These are phyloP conservation scores for Tyto alba DNA, from an alignment of 2,113 vertebrate species.

Conservation along the genomic window DNA sequence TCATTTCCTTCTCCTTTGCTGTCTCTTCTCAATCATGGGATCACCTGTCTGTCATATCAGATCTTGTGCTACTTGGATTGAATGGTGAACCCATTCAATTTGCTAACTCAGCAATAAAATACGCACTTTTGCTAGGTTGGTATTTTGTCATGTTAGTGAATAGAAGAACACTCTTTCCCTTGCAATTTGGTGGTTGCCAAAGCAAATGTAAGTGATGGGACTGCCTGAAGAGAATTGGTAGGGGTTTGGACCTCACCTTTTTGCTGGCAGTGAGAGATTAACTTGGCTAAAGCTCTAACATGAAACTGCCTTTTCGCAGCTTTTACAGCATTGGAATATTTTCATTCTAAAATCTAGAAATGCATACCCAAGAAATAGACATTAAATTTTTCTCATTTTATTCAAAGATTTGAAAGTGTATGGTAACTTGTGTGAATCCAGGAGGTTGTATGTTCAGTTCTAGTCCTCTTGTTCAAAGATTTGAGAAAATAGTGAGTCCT, in stretches of 20 bases:
- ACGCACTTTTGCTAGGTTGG: neutral
- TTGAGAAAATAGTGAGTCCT: neutral
- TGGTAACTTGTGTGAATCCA: neutral
- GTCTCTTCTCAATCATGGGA: neutral
- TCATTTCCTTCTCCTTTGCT: neutral
- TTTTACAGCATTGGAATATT: neutral
- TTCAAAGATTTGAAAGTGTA: neutral
- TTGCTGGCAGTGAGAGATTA: neutral
- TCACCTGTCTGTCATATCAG: neutral
- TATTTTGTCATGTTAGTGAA: neutral
- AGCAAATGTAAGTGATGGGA: neutral
- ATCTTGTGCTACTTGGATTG: neutral
- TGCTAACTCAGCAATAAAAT: neutral
- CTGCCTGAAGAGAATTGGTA: neutral
- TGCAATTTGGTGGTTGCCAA: neutral
- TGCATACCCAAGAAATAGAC: neutral
- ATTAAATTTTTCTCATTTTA: neutral
- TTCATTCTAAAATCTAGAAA: neutral
- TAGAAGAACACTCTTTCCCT: neutral
- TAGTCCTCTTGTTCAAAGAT: neutral
- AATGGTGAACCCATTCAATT: rapidly evolving
- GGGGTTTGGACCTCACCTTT: neutral
- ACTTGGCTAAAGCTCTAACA: neutral
- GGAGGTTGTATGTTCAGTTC: neutral
- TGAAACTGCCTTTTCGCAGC: neutral